Percentiles rank a stretch among this genome's conserved stretches.
Conservation (phyloP, 1,140 invertebrate genomes). For the Brachionus manjavacas region DNA sequence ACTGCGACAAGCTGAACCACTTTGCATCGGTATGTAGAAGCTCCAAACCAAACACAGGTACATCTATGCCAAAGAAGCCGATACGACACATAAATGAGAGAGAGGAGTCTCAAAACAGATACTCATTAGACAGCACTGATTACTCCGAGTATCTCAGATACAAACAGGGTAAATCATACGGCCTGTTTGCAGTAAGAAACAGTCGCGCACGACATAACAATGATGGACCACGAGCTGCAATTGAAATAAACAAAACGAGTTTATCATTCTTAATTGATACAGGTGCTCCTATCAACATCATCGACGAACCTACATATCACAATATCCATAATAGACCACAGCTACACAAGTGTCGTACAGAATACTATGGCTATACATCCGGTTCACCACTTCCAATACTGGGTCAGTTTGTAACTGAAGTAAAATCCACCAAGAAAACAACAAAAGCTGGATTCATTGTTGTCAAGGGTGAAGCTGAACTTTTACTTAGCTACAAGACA, state of each 20-base stretch:
- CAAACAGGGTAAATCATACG: neutral
- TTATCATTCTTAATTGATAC: neutral
- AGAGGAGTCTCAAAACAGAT: neutral
- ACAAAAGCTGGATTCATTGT: neutral
- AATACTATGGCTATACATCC: neutral
- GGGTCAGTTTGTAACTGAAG: neutral
- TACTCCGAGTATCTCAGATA: neutral
- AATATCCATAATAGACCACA: neutral
- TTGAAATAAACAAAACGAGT: neutral
- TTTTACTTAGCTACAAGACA: too few relatives aligned
- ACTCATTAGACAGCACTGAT: neutral
- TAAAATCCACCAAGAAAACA: neutral
- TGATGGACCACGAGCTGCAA: neutral
- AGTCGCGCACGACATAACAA: neutral
- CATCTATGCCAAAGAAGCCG: neutral
- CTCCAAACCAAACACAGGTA: neutral
- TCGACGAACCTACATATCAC: neutral
- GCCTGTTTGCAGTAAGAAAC: neutral
- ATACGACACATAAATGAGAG: neutral
- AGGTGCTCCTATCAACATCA: neutral
- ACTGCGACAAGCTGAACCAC: neutral
- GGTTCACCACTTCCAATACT: neutral
- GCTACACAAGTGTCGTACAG: neutral
- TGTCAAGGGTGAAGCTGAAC: neutral
- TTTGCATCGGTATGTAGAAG: neutral